Conservation (phyloP, 1,140 invertebrate species). For the Telenomus remus region DNA sequence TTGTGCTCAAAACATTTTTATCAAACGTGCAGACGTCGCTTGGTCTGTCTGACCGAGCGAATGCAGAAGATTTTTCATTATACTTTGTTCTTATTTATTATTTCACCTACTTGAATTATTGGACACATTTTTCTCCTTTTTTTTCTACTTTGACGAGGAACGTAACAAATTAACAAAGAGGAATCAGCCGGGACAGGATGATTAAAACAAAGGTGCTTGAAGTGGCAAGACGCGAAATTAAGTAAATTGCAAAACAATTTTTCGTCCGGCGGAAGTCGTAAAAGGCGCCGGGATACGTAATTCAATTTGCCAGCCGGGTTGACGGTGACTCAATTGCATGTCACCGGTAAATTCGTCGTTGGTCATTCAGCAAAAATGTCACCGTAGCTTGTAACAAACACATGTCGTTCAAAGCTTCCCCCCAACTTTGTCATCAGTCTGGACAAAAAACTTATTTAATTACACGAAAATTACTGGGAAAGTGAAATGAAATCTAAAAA, state of each 20-base stretch:
- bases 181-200: not conserved
- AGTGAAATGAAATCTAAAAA: no score
- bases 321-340: slow-evolving; percentile 42
- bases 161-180: slow-evolving; percentile 8
- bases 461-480: no score
- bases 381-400: slow-evolving; percentile 27
- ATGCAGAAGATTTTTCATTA: no score
- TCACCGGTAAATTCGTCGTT: slow-evolving; percentile 11
- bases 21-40: slow-evolving; percentile 30
- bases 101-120: no score
- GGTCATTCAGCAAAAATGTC: slow-evolving; percentile 10
- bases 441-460: no score
- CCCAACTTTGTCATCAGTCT: slow-evolving; percentile 22
- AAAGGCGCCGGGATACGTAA: slow-evolving; percentile 24
- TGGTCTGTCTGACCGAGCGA: not conserved
- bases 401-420: slow-evolving; percentile 27
- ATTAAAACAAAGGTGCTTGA: slow-evolving; percentile 9
- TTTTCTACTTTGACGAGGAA: slow-evolving; percentile 3
- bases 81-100: no score
- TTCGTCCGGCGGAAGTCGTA: slow-evolving; percentile 35
- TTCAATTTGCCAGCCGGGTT: slow-evolving; percentile 33
- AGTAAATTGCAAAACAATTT: slow-evolving; percentile 19
- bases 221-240: slow-evolving; percentile 16
- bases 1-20: slow-evolving; percentile 49
- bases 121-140: not conserved